These are phyloP conservation scores for Melopsittacus undulatus DNA, from an alignment of 2,797 vertebrate species.

Conservation along the genomic window DNA sequence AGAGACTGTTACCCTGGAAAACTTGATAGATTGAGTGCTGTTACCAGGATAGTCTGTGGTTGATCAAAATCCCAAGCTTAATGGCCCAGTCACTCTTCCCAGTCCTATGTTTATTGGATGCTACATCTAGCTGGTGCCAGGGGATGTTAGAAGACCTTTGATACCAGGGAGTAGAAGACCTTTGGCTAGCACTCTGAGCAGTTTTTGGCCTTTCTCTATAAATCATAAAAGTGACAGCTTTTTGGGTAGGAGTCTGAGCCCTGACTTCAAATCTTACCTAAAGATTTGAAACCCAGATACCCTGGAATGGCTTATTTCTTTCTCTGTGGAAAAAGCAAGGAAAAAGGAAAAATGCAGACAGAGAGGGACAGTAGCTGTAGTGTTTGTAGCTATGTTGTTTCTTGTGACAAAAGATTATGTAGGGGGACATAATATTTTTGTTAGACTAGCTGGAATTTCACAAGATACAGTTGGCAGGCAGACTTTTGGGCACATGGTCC, in stretches of 20 bases:
- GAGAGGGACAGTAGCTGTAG: background rate
- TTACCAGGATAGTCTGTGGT: background rate
- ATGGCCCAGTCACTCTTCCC: background rate
- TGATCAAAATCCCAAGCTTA: background rate
- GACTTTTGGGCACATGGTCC: constrained; percentile 4
- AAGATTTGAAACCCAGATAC: background rate
- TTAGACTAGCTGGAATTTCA: constrained; percentile 37
- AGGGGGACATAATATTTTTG: constrained; percentile 39
- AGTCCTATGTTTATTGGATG: background rate
- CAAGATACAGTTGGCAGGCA: background rate
- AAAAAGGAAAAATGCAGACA: background rate
- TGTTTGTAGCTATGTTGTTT: constrained; percentile 23
- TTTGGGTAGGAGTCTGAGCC: background rate
- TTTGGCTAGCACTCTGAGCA: background rate
- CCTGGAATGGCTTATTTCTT: background rate
- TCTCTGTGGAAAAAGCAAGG: background rate
- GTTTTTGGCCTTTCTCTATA: background rate
- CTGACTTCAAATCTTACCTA: background rate
- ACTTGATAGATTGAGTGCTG: background rate
- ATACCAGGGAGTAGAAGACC: background rate
- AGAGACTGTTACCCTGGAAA: background rate
- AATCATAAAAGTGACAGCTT: background rate
- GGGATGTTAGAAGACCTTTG: background rate
- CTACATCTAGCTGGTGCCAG: background rate
- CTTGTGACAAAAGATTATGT: background rate